phyloP scores from a whole-genome alignment of 2,797 vertebrate species.

The Cuniculus paca region DNA sequence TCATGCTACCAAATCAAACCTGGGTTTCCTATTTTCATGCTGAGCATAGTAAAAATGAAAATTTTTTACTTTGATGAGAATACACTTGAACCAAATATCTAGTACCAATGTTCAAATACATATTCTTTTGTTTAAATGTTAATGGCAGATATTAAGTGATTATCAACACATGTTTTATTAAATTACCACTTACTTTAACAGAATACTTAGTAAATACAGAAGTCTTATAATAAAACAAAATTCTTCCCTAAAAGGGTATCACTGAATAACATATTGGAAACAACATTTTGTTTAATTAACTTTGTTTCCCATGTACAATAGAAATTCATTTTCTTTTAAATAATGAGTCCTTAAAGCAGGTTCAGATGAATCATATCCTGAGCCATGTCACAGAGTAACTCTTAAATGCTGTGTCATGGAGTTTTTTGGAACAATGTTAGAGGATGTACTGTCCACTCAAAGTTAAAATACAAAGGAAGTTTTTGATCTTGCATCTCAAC shows the following conservation, averaged over 20 bases:
- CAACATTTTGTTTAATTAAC: slow-evolving; percentile 14
- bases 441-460: neutral
- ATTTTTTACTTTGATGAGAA: slow-evolving; percentile 14
- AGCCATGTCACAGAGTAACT: slow-evolving; percentile 69
- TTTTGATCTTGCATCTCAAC: slow-evolving; percentile 44
- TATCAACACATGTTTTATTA: slow-evolving; percentile 37
- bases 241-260: slow-evolving; percentile 43
- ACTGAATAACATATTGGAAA: slow-evolving; percentile 64
- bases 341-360: slow-evolving; percentile 62
- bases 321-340: slow-evolving; percentile 64
- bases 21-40: neutral
- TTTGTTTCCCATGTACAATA: slow-evolving; percentile 64
- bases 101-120: slow-evolving; percentile 66
- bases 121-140: slow-evolving; percentile 52
- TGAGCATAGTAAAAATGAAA: slow-evolving; percentile 27
- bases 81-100: slow-evolving; percentile 15
- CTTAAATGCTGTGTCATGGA: slow-evolving; percentile 57
- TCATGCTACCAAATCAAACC: neutral
- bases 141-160: slow-evolving; percentile 36
- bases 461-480: slow-evolving; percentile 36
- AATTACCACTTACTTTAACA: slow-evolving; percentile 66
- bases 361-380: slow-evolving; percentile 75
- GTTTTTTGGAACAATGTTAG: neutral
- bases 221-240: slow-evolving; percentile 63
- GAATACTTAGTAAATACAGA: slow-evolving; percentile 55